A percentile compares a stretch with the other conserved stretches of the same genome.
Conservation (phyloP, 2,113 vertebrate genomes). For the Orthochromis malagaraziensis region DNA sequence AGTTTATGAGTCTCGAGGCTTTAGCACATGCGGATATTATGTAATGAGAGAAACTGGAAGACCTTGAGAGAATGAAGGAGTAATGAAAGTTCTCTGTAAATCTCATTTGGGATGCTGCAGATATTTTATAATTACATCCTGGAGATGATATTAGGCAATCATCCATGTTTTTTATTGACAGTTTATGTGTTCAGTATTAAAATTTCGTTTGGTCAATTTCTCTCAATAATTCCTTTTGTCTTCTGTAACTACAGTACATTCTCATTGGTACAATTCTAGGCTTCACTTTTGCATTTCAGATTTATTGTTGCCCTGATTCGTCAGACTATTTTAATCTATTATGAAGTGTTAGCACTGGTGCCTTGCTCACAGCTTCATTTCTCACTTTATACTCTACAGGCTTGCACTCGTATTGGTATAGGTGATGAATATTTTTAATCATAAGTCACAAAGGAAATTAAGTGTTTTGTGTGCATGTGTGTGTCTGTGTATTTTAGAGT, state of each 20-base stretch:
- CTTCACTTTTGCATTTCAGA: background rate
- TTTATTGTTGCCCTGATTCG: background rate
- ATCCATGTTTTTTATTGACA: background rate
- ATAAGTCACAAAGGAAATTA: conserved; percentile 14
- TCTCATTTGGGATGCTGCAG: background rate
- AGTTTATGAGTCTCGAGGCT: background rate
- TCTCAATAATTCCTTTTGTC: background rate
- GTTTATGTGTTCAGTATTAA: background rate
- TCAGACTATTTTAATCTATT: background rate
- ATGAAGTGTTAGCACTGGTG: background rate
- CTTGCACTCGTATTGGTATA: background rate
- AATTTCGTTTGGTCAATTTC: background rate
- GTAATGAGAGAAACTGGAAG: conserved; percentile 24
- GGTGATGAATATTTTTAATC: conserved; percentile 18
- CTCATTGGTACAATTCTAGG: background rate
- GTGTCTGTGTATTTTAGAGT: background rate
- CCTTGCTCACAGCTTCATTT: background rate
- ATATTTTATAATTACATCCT: background rate
- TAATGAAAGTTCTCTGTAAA: conserved; percentile 24
- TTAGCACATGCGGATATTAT: conserved; percentile 35
- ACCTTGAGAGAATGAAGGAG: conserved; percentile 12
- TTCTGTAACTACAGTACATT: background rate
- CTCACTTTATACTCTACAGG: background rate
- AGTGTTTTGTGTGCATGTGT: background rate
- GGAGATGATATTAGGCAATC: background rate